These are phyloP conservation scores for Sebastes minor DNA, from an alignment of 2,797 vertebrate genomes.

Conservation along the genomic window DNA sequence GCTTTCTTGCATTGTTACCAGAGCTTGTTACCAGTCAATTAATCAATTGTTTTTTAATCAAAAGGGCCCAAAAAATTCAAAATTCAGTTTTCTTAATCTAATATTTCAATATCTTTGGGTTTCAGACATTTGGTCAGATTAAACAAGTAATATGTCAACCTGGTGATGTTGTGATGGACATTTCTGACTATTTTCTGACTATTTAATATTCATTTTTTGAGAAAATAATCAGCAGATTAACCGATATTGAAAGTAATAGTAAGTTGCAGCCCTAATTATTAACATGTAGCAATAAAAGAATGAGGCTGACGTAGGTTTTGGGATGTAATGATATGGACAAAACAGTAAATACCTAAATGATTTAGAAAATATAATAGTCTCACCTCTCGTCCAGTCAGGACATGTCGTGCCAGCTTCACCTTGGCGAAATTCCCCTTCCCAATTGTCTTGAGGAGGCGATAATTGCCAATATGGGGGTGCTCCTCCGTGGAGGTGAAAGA, in stretches of 20 bases:
- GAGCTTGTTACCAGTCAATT: not conserved
- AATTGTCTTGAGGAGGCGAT: conserved; percentile 95
- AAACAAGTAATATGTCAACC: not conserved
- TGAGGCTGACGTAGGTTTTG: not conserved
- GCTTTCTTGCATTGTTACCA: not conserved
- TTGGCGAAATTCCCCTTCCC: conserved; percentile 98
- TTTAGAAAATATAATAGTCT: conserved; percentile 36
- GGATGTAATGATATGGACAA: not conserved
- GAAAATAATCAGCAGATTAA: not conserved
- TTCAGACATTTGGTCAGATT: not conserved
- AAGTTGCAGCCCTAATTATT: not conserved
- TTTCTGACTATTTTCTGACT: not conserved
- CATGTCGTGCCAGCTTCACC: conserved; percentile 93
- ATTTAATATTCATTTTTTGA: not conserved
- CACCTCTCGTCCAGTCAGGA: conserved; percentile 95
- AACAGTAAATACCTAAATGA: not conserved
- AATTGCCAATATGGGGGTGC: conserved; percentile 95
- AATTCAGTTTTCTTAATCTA: not conserved
- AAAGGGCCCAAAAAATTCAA: not conserved
- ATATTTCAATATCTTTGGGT: not conserved
- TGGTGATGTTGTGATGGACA: not conserved
- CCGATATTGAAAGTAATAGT: not conserved
- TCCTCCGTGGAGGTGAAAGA: conserved; percentile 93
- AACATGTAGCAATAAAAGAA: not conserved
- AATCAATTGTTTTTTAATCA: not conserved